These are phyloP conservation scores for Sorex maritimensis DNA, from an alignment of 2,797 vertebrate species.

Conservation along the genomic window DNA sequence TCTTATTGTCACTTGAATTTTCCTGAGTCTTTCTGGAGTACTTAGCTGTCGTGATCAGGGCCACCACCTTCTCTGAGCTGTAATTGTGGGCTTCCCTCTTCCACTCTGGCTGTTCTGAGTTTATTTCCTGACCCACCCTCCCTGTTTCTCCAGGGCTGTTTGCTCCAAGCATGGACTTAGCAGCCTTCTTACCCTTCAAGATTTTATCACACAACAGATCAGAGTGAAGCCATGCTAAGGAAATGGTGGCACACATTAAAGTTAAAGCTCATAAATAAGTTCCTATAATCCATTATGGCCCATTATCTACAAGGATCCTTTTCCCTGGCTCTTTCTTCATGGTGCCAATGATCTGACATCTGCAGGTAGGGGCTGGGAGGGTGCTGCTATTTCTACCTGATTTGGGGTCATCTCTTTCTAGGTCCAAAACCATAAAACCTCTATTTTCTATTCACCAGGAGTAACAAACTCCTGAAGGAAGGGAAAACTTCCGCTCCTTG, in stretches of 20 bases:
- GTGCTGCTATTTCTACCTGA: fast-evolving
- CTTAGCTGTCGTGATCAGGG: background rate
- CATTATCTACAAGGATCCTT: background rate
- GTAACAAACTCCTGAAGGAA: no score
- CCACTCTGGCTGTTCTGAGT: background rate
- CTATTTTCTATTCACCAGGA: background rate
- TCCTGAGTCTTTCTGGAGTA: background rate
- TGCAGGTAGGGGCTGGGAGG: fast-evolving
- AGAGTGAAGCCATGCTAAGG: background rate
- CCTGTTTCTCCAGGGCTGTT: background rate
- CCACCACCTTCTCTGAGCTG: background rate
- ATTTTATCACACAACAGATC: background rate
- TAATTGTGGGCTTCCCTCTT: background rate
- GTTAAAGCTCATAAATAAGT: background rate
- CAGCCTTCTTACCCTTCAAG: background rate
- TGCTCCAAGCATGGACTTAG: background rate
- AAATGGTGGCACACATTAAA: background rate
- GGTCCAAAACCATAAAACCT: background rate
- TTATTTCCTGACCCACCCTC: background rate
- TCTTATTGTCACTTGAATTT: background rate
- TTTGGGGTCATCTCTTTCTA: background rate
- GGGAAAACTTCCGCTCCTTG: slow-evolving; percentile 3
- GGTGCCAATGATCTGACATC: no score
- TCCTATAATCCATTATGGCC: no score
- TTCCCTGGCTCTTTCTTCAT: background rate